Conservation (phyloP, 2,888 invertebrate species). For the Netelia virgata region DNA sequence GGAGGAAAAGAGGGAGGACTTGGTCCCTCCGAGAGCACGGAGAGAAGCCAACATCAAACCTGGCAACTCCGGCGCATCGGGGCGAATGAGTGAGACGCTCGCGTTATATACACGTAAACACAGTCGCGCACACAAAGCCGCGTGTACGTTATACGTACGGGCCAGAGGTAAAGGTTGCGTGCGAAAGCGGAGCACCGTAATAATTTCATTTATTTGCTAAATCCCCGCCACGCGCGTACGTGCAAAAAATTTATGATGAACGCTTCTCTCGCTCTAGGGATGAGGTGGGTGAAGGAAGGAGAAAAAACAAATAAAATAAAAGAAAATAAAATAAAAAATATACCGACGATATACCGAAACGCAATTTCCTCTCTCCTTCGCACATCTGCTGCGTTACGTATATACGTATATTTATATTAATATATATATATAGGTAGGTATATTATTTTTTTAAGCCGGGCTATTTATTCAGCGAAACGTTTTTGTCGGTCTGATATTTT, state of each 20-base stretch:
- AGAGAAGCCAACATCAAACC: conserved; percentile 47
- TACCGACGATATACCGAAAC: conserved; percentile 2
- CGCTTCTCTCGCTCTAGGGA: conserved; percentile 25
- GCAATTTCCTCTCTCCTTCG: neutral
- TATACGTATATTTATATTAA: too few relatives aligned
- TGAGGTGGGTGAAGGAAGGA: neutral
- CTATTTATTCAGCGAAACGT: too few relatives aligned
- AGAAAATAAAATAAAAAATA: neutral
- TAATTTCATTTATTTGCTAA: conserved; percentile 78
- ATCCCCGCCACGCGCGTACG: conserved; percentile 74
- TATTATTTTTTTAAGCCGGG: too few relatives aligned
- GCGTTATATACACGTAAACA: too few relatives aligned
- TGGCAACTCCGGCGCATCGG: conserved; percentile 45
- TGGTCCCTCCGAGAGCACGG: neutral
- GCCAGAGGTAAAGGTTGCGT: conserved; percentile 7
- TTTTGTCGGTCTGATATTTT: too few relatives aligned
- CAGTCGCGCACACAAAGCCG: neutral
- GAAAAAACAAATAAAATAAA: neutral
- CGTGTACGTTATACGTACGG: neutral
- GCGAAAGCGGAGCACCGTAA: conserved; percentile 63
- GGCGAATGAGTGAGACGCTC: conserved; percentile 16
- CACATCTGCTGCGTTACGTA: too few relatives aligned
- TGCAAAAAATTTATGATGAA: conserved; percentile 74
- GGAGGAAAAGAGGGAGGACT: neutral
- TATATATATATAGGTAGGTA: too few relatives aligned